phyloP scores from a whole-genome alignment of 1,140 invertebrate genomes.

The Pseudomyrmex sp. region DNA sequence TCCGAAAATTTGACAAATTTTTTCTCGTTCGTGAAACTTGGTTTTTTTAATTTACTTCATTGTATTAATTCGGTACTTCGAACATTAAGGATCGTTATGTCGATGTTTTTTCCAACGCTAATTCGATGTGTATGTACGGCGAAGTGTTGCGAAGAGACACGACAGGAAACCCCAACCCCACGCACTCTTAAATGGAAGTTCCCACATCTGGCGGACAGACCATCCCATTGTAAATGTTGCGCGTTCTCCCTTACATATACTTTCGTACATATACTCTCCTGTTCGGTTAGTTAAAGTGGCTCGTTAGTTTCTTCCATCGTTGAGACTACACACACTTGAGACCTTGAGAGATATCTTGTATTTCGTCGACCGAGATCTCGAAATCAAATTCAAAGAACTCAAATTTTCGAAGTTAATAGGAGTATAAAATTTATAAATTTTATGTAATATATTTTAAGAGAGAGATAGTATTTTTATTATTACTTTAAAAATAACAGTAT shows the following conservation, averaged over 20 bases:
- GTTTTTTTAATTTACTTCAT: too few relatives aligned
- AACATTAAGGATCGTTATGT: slow-evolving; percentile 13
- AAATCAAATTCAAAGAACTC: background rate
- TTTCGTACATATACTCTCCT: background rate
- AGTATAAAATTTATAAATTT: background rate
- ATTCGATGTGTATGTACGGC: background rate
- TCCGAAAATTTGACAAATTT: too few relatives aligned
- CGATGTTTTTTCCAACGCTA: too few relatives aligned
- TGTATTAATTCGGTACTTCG: background rate
- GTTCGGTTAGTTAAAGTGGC: slow-evolving; percentile 55
- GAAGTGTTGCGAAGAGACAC: background rate
- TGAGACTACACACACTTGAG: slow-evolving; percentile 18
- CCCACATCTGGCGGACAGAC: slow-evolving; percentile 62
- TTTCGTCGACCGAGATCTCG: slow-evolving; percentile 23
- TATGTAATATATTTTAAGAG: too few relatives aligned
- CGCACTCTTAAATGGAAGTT: slow-evolving; percentile 29
- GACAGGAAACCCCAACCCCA: slow-evolving; percentile 19
- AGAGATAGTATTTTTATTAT: too few relatives aligned
- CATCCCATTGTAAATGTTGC: slow-evolving; percentile 57
- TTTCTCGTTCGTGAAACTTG: background rate
- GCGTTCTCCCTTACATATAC: slow-evolving; percentile 16
- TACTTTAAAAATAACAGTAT: too few relatives aligned
- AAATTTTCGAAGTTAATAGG: too few relatives aligned
- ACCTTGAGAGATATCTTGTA: background rate
- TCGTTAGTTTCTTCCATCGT: slow-evolving; percentile 59